Percentiles rank a stretch among this genome's conserved stretches.
Evolutionary conservation across 1,140 invertebrate species (phyloP).

Genomic region (Leptinotarsa lineolata): DNA sequence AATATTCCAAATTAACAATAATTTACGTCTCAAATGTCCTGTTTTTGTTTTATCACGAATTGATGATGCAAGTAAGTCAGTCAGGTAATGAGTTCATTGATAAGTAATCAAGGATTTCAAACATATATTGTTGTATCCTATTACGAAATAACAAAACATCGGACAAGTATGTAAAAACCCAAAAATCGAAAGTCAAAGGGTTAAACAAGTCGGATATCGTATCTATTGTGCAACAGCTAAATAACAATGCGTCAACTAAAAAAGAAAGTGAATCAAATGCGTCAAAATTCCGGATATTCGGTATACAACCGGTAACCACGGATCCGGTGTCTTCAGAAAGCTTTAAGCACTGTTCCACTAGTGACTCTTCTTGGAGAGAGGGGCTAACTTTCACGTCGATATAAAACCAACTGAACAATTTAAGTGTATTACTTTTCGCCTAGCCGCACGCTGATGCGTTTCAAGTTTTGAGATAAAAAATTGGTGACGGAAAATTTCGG

Average conservation of each 20-base stretch:
- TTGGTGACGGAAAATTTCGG: conserved; percentile 28
- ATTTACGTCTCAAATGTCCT: not conserved
- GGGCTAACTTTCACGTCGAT: conserved; percentile 54
- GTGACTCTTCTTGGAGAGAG: conserved; percentile 43
- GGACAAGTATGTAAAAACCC: conserved; percentile 1
- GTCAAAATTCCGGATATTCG: conserved; percentile 43
- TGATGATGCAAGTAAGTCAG: too few species aligned
- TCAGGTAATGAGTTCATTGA: not conserved
- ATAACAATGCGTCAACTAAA: conserved; percentile 40
- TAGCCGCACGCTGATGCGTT: conserved; percentile 37
- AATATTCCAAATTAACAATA: not conserved
- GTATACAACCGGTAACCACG: conserved; percentile 30
- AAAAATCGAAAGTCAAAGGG: conserved; percentile 40
- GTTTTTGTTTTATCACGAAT: not conserved
- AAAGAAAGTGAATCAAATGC: conserved; percentile 47
- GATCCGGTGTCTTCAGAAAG: conserved; percentile 41
- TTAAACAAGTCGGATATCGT: conserved; percentile 37
- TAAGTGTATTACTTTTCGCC: conserved; percentile 52
- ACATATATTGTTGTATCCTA: not conserved
- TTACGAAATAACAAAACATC: conserved; percentile 7
- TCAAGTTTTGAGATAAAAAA: conserved; percentile 14
- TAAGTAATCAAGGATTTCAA: not conserved
- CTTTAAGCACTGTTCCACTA: conserved; percentile 38
- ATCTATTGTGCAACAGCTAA: conserved; percentile 39
- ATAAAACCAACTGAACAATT: conserved; percentile 54